A percentile compares a stretch with the other conserved stretches of the same genome.
These are phyloP conservation scores for Archips xylosteana DNA, from an alignment of 2,888 invertebrate genomes.

Conservation along the genomic window DNA sequence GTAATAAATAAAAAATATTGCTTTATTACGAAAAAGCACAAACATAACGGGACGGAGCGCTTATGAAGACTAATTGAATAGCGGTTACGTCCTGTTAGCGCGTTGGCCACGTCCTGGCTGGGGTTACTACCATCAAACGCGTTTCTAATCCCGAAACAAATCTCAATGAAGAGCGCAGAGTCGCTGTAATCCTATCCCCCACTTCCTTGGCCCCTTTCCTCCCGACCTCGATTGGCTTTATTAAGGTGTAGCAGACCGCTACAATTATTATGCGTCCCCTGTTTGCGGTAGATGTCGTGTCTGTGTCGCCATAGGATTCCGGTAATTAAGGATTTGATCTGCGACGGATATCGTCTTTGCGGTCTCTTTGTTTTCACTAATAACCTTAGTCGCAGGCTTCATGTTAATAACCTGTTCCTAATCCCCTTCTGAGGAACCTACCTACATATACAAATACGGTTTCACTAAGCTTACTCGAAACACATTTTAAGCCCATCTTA, in stretches of 20 bases:
- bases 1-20: neutral
- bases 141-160: constrained; percentile 84
- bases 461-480: neutral
- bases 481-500: constrained; percentile 30
- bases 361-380: constrained; percentile 52
- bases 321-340: constrained; percentile 83
- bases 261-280: constrained; percentile 85
- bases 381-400: constrained; percentile 29
- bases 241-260: constrained; percentile 85
- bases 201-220: constrained; percentile 54
- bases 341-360: constrained; percentile 69
- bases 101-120: constrained; percentile 61
- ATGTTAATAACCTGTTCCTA: constrained; percentile 27
- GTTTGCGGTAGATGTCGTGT: constrained; percentile 82
- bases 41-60: constrained; percentile 46
- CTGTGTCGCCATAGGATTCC: constrained; percentile 78
- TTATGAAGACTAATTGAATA: constrained; percentile 61
- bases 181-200: constrained; percentile 73
- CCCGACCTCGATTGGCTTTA: constrained; percentile 81
- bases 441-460: constrained; percentile 15
- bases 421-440: constrained; percentile 26
- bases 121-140: constrained; percentile 79
- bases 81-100: constrained; percentile 63
- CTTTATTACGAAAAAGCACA: constrained; percentile 29
- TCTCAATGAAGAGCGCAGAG: constrained; percentile 83